A percentile compares a stretch with the other conserved stretches of the same genome.
phyloP scores from a whole-genome alignment of 2,888 invertebrate species.

The Eupelmus urozonus region DNA sequence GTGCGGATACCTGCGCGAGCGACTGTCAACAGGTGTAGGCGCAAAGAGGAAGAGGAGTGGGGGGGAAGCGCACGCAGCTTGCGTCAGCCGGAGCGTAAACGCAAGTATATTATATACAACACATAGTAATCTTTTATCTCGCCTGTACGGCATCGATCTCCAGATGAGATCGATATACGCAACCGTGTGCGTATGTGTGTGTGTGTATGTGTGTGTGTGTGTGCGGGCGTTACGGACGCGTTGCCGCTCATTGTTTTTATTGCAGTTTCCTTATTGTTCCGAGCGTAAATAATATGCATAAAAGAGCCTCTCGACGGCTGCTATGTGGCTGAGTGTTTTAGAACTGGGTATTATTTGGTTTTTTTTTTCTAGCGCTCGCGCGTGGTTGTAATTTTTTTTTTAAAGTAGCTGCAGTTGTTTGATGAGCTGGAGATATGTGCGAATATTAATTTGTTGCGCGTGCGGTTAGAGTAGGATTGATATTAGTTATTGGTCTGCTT shows the following conservation, averaged over 20 bases:
- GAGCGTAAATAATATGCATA: conserved; percentile 52
- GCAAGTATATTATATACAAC: conserved; percentile 56
- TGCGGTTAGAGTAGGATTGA: too few relatives aligned
- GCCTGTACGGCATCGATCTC: conserved; percentile 55
- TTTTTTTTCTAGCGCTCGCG: too few relatives aligned
- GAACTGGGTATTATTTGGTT: too few relatives aligned
- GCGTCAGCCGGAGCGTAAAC: conserved; percentile 63
- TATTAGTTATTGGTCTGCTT: too few relatives aligned
- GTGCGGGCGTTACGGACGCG: conserved; percentile 43
- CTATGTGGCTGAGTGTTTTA: too few relatives aligned
- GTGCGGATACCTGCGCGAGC: conserved; percentile 52
- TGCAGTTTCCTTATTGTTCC: conserved; percentile 54
- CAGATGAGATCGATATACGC: conserved; percentile 46
- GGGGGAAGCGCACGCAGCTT: conserved; percentile 48
- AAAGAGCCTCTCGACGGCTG: conserved; percentile 10
- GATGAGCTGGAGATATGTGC: too few relatives aligned
- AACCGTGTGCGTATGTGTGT: not conserved
- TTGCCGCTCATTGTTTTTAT: conserved; percentile 55
- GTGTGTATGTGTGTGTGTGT: conserved; percentile 6
- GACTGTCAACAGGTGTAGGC: conserved; percentile 67
- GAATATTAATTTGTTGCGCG: too few relatives aligned
- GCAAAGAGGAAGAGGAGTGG: conserved; percentile 30
- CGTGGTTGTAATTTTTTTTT: too few relatives aligned
- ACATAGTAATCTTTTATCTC: conserved; percentile 51
- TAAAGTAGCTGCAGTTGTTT: too few relatives aligned